Conservation (phyloP, 2,888 invertebrate genomes). For the Drosophila merina region DNA sequence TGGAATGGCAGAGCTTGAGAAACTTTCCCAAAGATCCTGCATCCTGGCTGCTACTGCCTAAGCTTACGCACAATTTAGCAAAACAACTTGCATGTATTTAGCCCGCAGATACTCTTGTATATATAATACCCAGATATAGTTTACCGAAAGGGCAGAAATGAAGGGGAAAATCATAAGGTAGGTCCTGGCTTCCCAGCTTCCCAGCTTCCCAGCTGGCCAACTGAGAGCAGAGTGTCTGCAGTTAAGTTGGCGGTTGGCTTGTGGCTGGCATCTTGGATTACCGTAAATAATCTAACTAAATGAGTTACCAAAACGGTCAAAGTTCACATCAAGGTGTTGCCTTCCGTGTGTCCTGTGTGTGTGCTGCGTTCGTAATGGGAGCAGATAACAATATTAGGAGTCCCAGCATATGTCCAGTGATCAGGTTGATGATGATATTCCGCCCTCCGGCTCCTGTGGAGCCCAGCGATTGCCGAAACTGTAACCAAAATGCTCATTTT, state of each 20-base stretch:
- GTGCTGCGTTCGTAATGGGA: constrained; percentile 19
- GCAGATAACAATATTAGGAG: constrained; percentile 48
- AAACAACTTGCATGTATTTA: constrained; percentile 78
- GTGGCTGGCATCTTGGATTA: constrained; percentile 70
- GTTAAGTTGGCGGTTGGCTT: constrained; percentile 63
- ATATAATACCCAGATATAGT: background rate
- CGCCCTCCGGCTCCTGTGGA: constrained; percentile 23
- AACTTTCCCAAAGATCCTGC: constrained; percentile 55
- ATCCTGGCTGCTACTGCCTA: constrained; percentile 43
- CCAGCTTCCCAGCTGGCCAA: background rate
- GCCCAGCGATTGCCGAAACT: constrained; percentile 30
- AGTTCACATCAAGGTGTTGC: constrained; percentile 73
- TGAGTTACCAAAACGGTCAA: constrained; percentile 77
- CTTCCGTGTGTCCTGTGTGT: constrained; percentile 9
- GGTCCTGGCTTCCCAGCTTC: background rate
- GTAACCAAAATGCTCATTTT: constrained; percentile 43
- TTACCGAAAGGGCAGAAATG: constrained; percentile 6
- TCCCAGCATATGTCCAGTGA: constrained; percentile 43
- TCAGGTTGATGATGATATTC: constrained; percentile 42
- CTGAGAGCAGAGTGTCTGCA: constrained; percentile 47
- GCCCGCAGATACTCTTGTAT: constrained; percentile 53
- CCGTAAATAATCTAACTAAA: constrained; percentile 78
- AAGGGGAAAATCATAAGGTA: background rate
- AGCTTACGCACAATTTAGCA: constrained; percentile 79
- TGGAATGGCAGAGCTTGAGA: constrained; percentile 73